These are phyloP conservation scores for Opisthocomus hoazin DNA, from an alignment of 2,113 vertebrate species.

Conservation along the genomic window DNA sequence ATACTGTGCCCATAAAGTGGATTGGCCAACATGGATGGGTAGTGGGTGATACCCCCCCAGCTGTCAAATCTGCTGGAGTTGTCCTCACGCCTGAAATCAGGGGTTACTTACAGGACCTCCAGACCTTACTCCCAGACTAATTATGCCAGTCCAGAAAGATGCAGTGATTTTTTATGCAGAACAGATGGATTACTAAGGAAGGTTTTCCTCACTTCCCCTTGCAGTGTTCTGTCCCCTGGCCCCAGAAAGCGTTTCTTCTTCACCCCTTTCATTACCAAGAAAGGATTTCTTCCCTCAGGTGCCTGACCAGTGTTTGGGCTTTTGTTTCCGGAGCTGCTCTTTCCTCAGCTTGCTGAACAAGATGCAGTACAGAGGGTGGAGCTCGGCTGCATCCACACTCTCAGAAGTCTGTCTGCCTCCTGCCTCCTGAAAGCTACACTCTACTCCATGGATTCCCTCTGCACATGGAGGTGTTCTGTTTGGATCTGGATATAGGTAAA, in stretches of 20 bases:
- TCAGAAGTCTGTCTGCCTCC: background rate
- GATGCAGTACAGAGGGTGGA: background rate
- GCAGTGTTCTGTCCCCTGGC: fast-evolving
- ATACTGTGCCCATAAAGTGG: background rate
- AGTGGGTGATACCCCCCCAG: background rate
- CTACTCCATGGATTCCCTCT: background rate
- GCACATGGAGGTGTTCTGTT: background rate
- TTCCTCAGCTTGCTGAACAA: background rate
- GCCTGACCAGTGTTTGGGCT: background rate
- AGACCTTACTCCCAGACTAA: background rate
- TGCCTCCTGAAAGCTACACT: background rate
- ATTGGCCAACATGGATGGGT: background rate
- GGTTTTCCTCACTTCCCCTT: background rate
- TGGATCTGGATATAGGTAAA: background rate
- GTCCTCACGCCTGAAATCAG: background rate
- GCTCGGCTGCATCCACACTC: background rate
- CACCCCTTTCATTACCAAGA: background rate
- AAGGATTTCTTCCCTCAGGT: background rate
- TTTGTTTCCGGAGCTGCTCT: background rate
- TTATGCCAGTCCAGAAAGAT: background rate
- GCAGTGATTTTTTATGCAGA: background rate
- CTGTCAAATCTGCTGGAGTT: background rate
- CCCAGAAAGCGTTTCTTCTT: background rate
- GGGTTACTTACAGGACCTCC: background rate
- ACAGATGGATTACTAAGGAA: background rate